Evolutionary conservation across 1,140 invertebrate genomes (phyloP).

Genomic region (Lineus longissimus): DNA sequence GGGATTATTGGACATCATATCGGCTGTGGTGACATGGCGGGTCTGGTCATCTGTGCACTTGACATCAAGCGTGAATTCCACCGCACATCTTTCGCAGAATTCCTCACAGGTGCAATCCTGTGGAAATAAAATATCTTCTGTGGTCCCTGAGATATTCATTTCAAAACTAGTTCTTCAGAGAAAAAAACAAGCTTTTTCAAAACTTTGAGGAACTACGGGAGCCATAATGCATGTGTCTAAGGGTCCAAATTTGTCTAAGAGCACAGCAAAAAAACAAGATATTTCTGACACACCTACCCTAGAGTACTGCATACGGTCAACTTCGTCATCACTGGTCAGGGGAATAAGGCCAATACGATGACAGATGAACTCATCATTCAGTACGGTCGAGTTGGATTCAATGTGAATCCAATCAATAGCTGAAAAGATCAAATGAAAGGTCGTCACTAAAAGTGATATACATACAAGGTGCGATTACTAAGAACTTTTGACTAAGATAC

Average conservation of each 20-base stretch:
- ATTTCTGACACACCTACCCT: constrained; percentile 56
- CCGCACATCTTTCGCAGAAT: constrained; percentile 95
- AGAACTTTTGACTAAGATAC: neutral
- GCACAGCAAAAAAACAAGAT: too few relatives aligned
- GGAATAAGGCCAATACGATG: constrained; percentile 97
- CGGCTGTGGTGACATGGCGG: constrained; percentile 91
- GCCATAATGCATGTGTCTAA: too few relatives aligned
- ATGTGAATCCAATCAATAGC: constrained; percentile 99
- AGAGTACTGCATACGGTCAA: constrained; percentile 76
- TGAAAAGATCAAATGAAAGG: constrained; percentile 51
- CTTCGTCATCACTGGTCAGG: constrained; percentile 83
- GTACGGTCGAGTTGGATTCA: constrained; percentile 95
- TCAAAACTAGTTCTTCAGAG: too few relatives aligned
- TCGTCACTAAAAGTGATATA: neutral
- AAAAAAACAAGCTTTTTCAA: too few relatives aligned
- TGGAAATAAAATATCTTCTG: constrained; percentile 22
- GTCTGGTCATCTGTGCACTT: constrained; percentile 92
- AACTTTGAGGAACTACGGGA: too few relatives aligned
- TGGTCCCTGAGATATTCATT: too few relatives aligned
- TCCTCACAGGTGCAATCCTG: constrained; percentile 94
- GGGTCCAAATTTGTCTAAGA: too few relatives aligned
- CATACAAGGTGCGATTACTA: neutral
- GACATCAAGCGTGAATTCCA: constrained; percentile 95
- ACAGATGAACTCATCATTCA: constrained; percentile 98
- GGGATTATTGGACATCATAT: constrained; percentile 86